These are phyloP conservation scores for Pogoniulus pusillus DNA, from an alignment of 2,797 vertebrate genomes.

Conservation along the genomic window DNA sequence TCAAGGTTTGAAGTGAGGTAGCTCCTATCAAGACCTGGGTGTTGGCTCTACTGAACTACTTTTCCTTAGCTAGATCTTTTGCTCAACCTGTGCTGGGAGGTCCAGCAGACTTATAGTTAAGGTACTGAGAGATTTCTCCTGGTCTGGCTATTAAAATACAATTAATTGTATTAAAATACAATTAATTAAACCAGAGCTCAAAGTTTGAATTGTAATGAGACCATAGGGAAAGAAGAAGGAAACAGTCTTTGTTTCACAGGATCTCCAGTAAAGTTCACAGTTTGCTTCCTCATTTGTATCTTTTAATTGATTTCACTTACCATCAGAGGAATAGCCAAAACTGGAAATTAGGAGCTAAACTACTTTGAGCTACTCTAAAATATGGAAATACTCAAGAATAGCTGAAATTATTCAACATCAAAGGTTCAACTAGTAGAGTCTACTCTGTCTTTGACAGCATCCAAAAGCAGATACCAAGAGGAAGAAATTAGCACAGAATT, in stretches of 20 bases:
- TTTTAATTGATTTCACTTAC: background rate
- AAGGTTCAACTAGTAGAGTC: background rate
- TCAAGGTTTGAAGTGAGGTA: background rate
- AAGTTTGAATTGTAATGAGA: background rate
- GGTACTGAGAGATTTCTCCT: background rate
- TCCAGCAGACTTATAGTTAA: background rate
- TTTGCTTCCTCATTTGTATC: background rate
- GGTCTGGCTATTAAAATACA: background rate
- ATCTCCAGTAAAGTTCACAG: background rate
- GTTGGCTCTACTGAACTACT: background rate
- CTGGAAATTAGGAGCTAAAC: background rate
- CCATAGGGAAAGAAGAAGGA: background rate
- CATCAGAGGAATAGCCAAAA: background rate
- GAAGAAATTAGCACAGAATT: background rate
- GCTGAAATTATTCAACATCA: background rate
- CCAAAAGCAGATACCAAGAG: background rate
- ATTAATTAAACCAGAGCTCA: background rate
- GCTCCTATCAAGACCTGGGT: background rate
- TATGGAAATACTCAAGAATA: background rate
- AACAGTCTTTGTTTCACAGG: background rate
- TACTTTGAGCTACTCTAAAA: background rate
- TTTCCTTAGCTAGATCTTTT: background rate
- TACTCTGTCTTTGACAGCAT: background rate
- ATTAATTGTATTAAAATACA: constrained; percentile 26
- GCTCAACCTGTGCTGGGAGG: background rate